A percentile compares a stretch with the other conserved stretches of the same genome.
Evolutionary conservation across 1,140 invertebrate genomes (phyloP).

Genomic region (Calephelis nemesis): DNA sequence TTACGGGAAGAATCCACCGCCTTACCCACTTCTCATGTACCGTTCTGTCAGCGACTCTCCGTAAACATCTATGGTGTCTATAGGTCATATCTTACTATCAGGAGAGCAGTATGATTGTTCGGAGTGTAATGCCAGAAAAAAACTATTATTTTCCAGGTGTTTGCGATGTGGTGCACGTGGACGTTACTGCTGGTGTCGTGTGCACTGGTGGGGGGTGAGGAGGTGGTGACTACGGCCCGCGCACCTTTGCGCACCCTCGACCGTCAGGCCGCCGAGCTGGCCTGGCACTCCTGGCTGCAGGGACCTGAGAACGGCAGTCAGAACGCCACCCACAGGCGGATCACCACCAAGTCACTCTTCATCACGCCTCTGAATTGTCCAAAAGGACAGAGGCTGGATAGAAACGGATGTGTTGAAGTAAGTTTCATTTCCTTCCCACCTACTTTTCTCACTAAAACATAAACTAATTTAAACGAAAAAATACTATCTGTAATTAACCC

Average conservation of each 20-base stretch:
- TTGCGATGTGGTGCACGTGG: constrained; percentile 74
- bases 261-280: constrained; percentile 61
- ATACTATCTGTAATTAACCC: too few relatives aligned
- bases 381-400: constrained; percentile 63
- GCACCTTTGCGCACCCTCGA: constrained; percentile 63
- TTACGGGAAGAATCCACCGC: too few relatives aligned
- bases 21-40: too few relatives aligned
- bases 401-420: constrained; percentile 67
- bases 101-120: too few relatives aligned
- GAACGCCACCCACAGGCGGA: constrained; percentile 61
- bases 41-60: too few relatives aligned
- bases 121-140: neutral
- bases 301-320: constrained; percentile 62
- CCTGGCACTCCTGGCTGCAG: constrained; percentile 66
- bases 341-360: constrained; percentile 70
- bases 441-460: too few relatives aligned
- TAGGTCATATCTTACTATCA: too few relatives aligned
- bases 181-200: constrained; percentile 67
- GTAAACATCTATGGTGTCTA: too few relatives aligned
- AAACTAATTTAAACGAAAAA: too few relatives aligned
- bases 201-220: constrained; percentile 53
- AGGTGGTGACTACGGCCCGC: constrained; percentile 50
- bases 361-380: constrained; percentile 65
- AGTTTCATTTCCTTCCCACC: constrained; percentile 3
- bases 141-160: constrained; percentile 50